Evolutionary conservation across 1,140 invertebrate genomes (phyloP).

Genomic region (Watersipora subatra): DNA sequence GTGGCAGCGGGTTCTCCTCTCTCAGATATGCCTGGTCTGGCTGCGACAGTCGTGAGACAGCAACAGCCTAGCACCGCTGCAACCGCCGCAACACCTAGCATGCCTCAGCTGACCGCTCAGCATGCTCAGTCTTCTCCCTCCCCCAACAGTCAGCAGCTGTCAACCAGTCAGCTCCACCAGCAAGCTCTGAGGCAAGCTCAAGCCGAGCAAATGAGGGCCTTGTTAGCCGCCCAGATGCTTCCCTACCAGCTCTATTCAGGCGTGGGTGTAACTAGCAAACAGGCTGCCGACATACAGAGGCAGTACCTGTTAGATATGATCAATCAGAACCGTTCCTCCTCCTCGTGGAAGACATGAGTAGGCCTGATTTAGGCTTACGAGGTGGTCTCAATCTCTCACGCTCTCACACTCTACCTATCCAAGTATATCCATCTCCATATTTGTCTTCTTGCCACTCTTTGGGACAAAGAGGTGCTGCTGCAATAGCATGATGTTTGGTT

Average conservation of each 20-base stretch:
- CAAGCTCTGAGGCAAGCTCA: constrained; percentile 31
- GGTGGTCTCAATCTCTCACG: no score
- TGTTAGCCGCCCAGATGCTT: constrained; percentile 24
- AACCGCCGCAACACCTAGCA: constrained; percentile 8
- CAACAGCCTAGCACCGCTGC: constrained; percentile 12
- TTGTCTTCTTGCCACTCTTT: no score
- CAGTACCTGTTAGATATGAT: constrained; percentile 95
- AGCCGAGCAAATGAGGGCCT: constrained; percentile 14
- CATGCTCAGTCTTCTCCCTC: constrained; percentile 20
- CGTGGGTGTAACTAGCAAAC: constrained; percentile 30
- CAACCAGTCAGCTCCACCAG: not conserved
- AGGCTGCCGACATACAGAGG: constrained; percentile 65
- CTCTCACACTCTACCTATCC: no score
- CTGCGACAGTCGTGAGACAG: constrained; percentile 16
- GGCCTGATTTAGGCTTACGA: no score
- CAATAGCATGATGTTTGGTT: no score
- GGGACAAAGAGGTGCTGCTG: no score
- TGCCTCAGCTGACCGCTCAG: constrained; percentile 9
- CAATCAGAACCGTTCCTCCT: constrained; percentile 38
- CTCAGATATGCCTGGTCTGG: not conserved
- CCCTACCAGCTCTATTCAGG: constrained; percentile 35
- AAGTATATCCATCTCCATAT: no score
- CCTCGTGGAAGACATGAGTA: constrained; percentile 5
- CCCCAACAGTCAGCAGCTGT: constrained; percentile 21
- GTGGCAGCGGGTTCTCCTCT: not conserved